Conservation (phyloP, 2,113 vertebrate genomes). For the Lanius collurio region DNA sequence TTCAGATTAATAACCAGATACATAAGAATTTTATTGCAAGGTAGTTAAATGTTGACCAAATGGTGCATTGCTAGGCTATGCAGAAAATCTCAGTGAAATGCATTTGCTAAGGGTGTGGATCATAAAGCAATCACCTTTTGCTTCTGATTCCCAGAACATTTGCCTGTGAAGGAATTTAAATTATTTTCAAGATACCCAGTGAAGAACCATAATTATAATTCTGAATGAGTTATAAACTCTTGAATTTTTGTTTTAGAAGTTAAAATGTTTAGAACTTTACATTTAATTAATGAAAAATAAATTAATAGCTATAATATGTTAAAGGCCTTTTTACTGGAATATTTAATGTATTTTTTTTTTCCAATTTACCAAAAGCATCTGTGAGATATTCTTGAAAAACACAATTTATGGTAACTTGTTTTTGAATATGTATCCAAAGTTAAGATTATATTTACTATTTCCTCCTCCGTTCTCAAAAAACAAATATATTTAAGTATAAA, state of each 20-base stretch:
- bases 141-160: conserved; percentile 24
- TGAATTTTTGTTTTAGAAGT: neutral
- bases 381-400: neutral
- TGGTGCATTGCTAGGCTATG: conserved; percentile 32
- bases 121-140: conserved; percentile 30
- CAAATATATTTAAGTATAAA: neutral
- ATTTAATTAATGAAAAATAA: neutral
- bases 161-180: conserved; percentile 36
- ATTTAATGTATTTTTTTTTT: neutral
- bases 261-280: neutral
- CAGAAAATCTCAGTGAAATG: conserved; percentile 21
- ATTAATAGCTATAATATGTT: neutral
- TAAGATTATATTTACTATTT: neutral
- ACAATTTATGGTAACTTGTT: neutral
- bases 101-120: conserved; percentile 8
- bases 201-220: neutral
- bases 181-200: conserved; percentile 2
- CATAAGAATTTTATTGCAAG: conserved; percentile 37
- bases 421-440: neutral
- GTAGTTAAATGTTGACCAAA: conserved; percentile 49
- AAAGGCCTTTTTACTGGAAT: neutral
- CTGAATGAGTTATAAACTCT: conserved; percentile 10
- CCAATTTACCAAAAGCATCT: neutral
- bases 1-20: conserved; percentile 44
- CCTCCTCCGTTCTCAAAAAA: neutral